Evolutionary conservation across 1,140 invertebrate genomes (phyloP), one percentile per base, ranked within the genome.

Genomic region (Neelides sp.): DNA sequence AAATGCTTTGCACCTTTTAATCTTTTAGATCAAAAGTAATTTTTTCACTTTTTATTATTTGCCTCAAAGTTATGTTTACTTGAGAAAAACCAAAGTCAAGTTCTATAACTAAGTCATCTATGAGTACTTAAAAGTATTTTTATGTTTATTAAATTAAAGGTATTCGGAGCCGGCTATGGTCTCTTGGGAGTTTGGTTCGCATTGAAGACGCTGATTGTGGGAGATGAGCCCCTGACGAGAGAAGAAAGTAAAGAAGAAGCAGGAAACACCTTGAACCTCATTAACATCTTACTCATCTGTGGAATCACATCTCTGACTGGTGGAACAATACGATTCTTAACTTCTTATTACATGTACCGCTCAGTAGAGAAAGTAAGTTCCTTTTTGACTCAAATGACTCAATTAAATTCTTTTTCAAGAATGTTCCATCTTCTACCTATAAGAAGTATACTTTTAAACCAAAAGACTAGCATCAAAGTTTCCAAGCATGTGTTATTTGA

Each of bases 151-250:
- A 10, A 15, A 10, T 42, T 42, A 24, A 24, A 60, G 58, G 47
- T 45, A 4, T 20, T 60, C 13, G 36, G 50, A 15, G 36, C 54
- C 4, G 45, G 51, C n/a, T 60, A 60, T 32, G 48, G 57, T 23
- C 47, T 60, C 15, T 49, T 60, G 50, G 58, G 58, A n/a, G 44
- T 57, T 23, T 60, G 58, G 58, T 60, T 60, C 48, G 58, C 58
- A 13, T 55, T 56, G 40, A 60, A 46, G 34, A 54, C 57, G 12
- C 27, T 59, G 5, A 32, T 59, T n/a, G 39, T 40, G 24, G 37
- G 52, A 26, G 48, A 54, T 23, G 17, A 49, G 2, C 26, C 50
- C 10, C 43, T 52, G 28, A 52, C 47, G 39, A 37, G 40, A 22
- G 36, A 39, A 37, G 42, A 46, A 37, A 34, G 35, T 24, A 36